These are phyloP conservation scores for Clamator glandarius DNA, from an alignment of 2,797 vertebrate species.

Conservation along the genomic window DNA sequence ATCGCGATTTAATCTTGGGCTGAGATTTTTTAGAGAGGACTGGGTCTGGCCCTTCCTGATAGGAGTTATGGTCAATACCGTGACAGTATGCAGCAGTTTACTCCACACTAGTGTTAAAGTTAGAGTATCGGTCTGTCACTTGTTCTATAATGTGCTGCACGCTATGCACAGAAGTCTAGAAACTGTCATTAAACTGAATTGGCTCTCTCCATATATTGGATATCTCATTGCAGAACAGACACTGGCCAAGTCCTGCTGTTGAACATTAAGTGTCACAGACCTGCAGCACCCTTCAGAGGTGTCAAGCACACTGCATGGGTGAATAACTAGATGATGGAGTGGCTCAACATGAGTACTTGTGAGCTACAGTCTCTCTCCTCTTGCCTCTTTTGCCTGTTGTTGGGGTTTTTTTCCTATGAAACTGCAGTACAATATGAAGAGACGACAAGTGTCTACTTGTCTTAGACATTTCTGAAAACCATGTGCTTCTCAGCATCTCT, in stretches of 20 bases:
- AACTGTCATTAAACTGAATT: background rate
- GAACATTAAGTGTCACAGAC: background rate
- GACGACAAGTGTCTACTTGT: background rate
- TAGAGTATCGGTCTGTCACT: background rate
- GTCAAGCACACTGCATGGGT: background rate
- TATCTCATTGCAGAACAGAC: background rate
- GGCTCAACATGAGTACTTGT: background rate
- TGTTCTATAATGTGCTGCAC: background rate
- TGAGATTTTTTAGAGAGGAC: background rate
- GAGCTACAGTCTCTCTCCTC: background rate
- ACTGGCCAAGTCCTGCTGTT: background rate
- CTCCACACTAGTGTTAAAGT: background rate
- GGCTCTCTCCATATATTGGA: background rate
- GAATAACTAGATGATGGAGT: background rate
- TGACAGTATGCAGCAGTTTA: background rate
- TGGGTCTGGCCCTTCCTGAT: background rate
- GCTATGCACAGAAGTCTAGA: background rate
- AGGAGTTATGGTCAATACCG: rapidly evolving
- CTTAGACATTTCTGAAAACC: background rate
- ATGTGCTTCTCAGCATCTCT: background rate
- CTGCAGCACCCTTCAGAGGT: background rate
- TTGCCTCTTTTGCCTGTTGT: background rate
- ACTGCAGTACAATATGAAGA: background rate
- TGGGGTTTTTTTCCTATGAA: background rate
- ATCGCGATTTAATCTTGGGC: background rate